Evolutionary conservation across 2,797 vertebrate species (phyloP).

Genomic region (Ctenopoma kingsleyae): DNA sequence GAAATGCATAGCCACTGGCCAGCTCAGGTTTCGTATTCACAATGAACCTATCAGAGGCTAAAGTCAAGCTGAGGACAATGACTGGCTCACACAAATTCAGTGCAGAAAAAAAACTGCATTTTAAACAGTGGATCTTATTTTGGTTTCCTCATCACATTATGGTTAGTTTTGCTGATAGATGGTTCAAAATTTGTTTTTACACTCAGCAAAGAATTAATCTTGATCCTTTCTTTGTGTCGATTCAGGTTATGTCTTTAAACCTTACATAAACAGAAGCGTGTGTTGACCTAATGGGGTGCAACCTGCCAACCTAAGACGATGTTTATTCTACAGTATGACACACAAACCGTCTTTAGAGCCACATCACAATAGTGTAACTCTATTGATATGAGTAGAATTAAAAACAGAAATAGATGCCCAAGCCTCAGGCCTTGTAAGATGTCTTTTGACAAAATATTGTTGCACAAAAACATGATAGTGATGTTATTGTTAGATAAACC

Average conservation of each 20-base stretch:
- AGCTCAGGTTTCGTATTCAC: conserved; percentile 63
- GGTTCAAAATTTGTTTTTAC: not conserved
- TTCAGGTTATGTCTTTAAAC: conserved; percentile 22
- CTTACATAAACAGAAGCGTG: conserved; percentile 21
- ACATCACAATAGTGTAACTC: conserved; percentile 11
- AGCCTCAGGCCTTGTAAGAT: conserved; percentile 44
- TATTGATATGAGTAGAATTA: conserved; percentile 23
- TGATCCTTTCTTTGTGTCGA: not conserved
- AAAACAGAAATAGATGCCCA: conserved; percentile 44
- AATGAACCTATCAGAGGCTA: conserved; percentile 36
- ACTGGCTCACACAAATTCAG: conserved; percentile 25
- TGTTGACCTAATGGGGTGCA: conserved; percentile 40
- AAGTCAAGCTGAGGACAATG: conserved; percentile 44
- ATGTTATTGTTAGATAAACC: conserved; percentile 46
- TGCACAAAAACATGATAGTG: conserved; percentile 21
- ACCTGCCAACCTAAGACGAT: conserved; percentile 23
- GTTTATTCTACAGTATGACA: conserved; percentile 35
- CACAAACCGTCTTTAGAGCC: conserved; percentile 33
- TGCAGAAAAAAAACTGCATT: conserved; percentile 7
- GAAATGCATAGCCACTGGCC: conserved; percentile 49
- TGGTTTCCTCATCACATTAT: not conserved
- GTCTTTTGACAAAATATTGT: conserved; percentile 13
- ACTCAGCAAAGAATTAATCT: not conserved
- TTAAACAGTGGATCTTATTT: not conserved
- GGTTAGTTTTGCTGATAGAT: not conserved